Base-by-base conservation (phyloP, 1,140 invertebrate species). In the Sarcophaga bullata region DNA sequence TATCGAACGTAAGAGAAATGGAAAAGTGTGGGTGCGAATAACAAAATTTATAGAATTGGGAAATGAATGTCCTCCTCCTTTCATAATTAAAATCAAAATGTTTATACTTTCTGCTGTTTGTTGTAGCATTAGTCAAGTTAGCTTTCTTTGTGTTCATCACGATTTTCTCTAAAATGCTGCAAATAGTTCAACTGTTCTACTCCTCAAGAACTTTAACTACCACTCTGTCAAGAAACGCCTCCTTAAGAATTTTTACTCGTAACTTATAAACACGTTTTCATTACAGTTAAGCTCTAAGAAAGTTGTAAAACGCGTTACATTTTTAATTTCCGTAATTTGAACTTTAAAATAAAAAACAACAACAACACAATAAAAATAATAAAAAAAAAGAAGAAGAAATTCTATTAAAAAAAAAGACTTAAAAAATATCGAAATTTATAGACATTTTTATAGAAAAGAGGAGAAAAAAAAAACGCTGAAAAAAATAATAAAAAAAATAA, bases 271-370 rank as follows among this genome's bases (percentile, higher is more conserved):
- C 73, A 75, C 25, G 13, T 25, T 48, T 9, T 75, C 73, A 75
- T 19, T 48, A 13, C 73, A 48, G 25, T 17, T 48, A 48, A 47
- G 37, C 54, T 81, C 80, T 78, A 78, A 78, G 25, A 78, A 78
- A 78, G 75, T 78, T 78, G 75, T 78, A 85, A 85, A 85, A 85
- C 87, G 88, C 87, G 87, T 89, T 89, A 88, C 88, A 84, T 89
- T 89, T 89, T 89, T 89, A 89, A 89, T 89, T 89, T 89, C 88
- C 88, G 88, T 89, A 89, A 89, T 89, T 89, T 89, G 86, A 89
- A 86, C 88, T 87, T 85, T 68, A 68, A 68, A 25, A n/a, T 19
- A 68, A 68, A 62, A n/a, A 62, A n/a, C 5, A 62, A 25, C 19
- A 68, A 37, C 4, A n/a, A n/a, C 25, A 4, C 25, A 37, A 37